Percentiles rank a stretch among this genome's conserved stretches.
Evolutionary conservation across 1,140 invertebrate species (phyloP).

Genomic region (Drosophila bocqueti): DNA sequence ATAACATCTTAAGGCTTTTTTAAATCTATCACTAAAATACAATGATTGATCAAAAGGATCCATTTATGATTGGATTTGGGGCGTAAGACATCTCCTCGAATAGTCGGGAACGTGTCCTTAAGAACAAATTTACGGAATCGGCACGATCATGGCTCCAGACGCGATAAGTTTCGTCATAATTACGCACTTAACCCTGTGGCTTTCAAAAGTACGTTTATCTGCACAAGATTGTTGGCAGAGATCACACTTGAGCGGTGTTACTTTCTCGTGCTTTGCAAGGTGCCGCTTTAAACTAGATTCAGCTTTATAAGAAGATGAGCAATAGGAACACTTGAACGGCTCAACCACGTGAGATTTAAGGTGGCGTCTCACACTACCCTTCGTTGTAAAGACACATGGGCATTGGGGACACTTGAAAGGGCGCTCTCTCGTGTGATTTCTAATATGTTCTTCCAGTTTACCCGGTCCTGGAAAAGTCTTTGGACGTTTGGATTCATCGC

Average conservation of each 20-base stretch:
- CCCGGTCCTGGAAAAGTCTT: not conserved
- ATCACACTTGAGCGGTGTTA: not conserved
- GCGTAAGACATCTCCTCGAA: not conserved
- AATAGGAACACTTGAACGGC: not conserved
- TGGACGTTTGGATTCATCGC: not conserved
- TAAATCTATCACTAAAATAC: not conserved
- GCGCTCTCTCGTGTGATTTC: not conserved
- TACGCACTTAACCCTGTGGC: not conserved
- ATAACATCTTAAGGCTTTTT: not conserved
- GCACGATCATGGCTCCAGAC: not conserved
- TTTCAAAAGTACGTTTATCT: not conserved
- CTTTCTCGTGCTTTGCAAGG: not conserved
- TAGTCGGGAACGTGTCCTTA: too few species aligned
- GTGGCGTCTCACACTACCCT: not conserved
- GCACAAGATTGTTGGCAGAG: not conserved
- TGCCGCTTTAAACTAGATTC: not conserved
- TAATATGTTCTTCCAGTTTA: not conserved
- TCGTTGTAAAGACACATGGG: not conserved
- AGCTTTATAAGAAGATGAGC: not conserved
- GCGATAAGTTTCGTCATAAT: not conserved
- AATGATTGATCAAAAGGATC: not conserved
- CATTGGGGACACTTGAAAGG: not conserved
- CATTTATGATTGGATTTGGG: not conserved
- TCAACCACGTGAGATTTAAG: not conserved
- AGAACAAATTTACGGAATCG: too few species aligned